phyloP scores from a whole-genome alignment of 2,888 invertebrate genomes.

The Rotaria magnacalcarata region DNA sequence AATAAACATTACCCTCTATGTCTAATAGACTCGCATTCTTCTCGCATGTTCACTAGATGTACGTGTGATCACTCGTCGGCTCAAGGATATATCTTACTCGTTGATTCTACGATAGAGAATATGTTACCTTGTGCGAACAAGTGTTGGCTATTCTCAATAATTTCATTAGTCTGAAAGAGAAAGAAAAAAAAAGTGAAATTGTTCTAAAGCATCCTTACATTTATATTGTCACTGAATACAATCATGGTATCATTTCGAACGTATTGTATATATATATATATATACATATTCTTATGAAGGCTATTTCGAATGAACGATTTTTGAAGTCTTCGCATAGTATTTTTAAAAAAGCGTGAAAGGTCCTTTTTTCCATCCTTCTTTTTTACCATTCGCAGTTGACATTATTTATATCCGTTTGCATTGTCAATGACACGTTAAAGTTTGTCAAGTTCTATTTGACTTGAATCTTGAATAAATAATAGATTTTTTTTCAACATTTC shows the following conservation, averaged over 20 bases:
- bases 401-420: background rate
- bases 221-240: background rate
- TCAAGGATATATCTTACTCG: background rate
- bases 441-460: background rate
- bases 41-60: background rate
- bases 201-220: background rate
- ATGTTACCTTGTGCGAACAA: background rate
- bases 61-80: background rate
- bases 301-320: background rate
- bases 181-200: background rate
- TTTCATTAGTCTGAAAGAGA: constrained; percentile 1
- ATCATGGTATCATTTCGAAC: background rate
- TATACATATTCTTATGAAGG: background rate
- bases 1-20: background rate
- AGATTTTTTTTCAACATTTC: too few relatives aligned
- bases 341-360: background rate
- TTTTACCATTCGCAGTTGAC: background rate
- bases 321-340: background rate
- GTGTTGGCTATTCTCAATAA: background rate
- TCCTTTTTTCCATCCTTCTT: background rate
- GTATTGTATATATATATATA: background rate
- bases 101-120: background rate
- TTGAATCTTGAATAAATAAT: background rate
- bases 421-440: background rate
- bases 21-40: constrained; percentile 4